Conservation (phyloP, 2,797 vertebrate species). For the Lophius americanus region DNA sequence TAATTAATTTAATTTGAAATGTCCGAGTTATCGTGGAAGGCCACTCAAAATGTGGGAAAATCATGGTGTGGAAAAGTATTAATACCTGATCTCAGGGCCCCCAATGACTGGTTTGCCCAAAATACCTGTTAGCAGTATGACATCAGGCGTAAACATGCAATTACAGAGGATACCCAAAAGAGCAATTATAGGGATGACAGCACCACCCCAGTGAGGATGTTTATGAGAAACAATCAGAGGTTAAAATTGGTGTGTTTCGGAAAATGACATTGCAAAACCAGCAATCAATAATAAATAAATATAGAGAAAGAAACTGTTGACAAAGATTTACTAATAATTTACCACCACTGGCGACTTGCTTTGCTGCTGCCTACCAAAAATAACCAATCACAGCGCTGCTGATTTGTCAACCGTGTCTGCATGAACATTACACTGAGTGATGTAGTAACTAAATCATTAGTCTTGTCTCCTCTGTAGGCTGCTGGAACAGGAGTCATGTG, state of each 20-base stretch:
- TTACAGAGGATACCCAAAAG: constrained; percentile 63
- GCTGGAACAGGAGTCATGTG: constrained; percentile 5
- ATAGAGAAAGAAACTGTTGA: constrained; percentile 36
- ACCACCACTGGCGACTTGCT: constrained; percentile 54
- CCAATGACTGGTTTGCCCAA: constrained; percentile 42
- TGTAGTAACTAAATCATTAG: constrained; percentile 32
- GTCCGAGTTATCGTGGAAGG: constrained; percentile 2
- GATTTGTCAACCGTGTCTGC: constrained; percentile 50
- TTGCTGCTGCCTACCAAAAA: constrained; percentile 45
- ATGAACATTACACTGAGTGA: constrained; percentile 16
- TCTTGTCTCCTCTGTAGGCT: neutral
- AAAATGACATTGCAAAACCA: constrained; percentile 45
- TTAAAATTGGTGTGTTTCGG: constrained; percentile 46
- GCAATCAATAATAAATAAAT: constrained; percentile 1
- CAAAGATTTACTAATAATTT: constrained; percentile 70
- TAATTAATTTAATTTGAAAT: neutral
- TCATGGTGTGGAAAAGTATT: constrained; percentile 39
- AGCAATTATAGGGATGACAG: constrained; percentile 50
- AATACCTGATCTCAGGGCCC: constrained; percentile 38
- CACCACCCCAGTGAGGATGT: constrained; percentile 19
- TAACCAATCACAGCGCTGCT: constrained; percentile 57
- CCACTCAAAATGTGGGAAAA: constrained; percentile 29
- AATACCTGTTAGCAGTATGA: constrained; percentile 36
- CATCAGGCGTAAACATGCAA: constrained; percentile 56
- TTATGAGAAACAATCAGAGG: constrained; percentile 55